These are phyloP conservation scores for Amphipyra berbera DNA, from an alignment of 2,888 invertebrate genomes.

Conservation along the genomic window DNA sequence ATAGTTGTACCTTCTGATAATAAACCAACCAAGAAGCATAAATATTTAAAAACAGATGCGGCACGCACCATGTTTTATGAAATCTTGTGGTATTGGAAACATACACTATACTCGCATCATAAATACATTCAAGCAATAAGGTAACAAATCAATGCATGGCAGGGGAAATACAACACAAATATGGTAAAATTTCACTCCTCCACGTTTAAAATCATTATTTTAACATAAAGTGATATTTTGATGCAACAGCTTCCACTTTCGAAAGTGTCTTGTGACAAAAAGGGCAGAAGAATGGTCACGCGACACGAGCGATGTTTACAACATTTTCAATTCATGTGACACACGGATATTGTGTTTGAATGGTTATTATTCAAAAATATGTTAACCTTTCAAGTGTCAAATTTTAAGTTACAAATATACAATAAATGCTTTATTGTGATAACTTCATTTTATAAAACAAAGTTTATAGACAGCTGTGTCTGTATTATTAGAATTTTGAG, in stretches of 20 bases:
- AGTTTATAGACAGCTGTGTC: too few species aligned
- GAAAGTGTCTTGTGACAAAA: constrained; percentile 59
- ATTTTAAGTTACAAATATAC: too few species aligned
- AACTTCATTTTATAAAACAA: too few species aligned
- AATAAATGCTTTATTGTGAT: too few species aligned
- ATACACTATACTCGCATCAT: constrained; percentile 5
- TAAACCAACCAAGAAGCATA: too few species aligned
- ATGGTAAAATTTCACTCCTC: constrained; percentile 43
- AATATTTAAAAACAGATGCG: constrained; percentile 11
- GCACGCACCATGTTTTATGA: background rate
- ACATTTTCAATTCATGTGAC: constrained; percentile 46
- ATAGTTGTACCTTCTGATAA: too few species aligned
- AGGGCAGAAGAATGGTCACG: constrained; percentile 64
- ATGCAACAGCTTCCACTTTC: constrained; percentile 59
- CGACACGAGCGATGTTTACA: constrained; percentile 61
- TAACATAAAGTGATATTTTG: constrained; percentile 60
- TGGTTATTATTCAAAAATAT: constrained; percentile 7
- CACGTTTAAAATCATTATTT: constrained; percentile 49
- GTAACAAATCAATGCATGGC: constrained; percentile 25
- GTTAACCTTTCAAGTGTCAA: too few species aligned
- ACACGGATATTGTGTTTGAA: constrained; percentile 35
- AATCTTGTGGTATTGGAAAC: constrained; percentile 11
- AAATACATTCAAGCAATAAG: constrained; percentile 40
- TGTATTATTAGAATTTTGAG: too few species aligned
- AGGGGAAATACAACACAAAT: constrained; percentile 20